Conservation (phyloP, 2,797 vertebrate genomes). For the Takifugu rubripes region DNA sequence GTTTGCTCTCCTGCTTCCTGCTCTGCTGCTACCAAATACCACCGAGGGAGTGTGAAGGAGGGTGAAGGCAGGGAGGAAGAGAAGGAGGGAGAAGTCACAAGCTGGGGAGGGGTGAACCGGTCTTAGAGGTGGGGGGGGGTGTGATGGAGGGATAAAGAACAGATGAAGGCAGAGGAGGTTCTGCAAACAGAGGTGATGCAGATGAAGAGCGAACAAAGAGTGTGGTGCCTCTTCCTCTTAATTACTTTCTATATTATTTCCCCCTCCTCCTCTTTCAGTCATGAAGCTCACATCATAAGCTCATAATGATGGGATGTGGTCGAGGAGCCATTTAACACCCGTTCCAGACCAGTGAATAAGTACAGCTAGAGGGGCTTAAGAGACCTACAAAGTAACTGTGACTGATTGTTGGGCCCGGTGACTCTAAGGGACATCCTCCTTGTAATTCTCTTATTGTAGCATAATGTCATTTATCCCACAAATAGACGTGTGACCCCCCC, state of each 20-base stretch:
- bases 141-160: slow-evolving; percentile 10
- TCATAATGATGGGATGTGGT: slow-evolving; percentile 67
- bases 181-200: slow-evolving; percentile 6
- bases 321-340: slow-evolving; percentile 65
- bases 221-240: slow-evolving; percentile 28
- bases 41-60: slow-evolving; percentile 55
- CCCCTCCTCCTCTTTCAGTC: slow-evolving; percentile 28
- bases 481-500: slow-evolving; percentile 74
- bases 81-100: slow-evolving; percentile 20
- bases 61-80: slow-evolving; percentile 7
- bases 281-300: slow-evolving; percentile 56
- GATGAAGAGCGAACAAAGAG: slow-evolving; percentile 15
- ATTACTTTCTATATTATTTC: slow-evolving; percentile 25
- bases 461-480: slow-evolving; percentile 74
- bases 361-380: slow-evolving; percentile 62
- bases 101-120: slow-evolving; percentile 12
- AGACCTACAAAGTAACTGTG: slow-evolving; percentile 71
- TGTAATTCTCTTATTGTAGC: slow-evolving; percentile 76
- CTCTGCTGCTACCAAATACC: slow-evolving; percentile 70
- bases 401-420: slow-evolving; percentile 64
- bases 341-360: slow-evolving; percentile 67
- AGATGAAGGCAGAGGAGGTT: slow-evolving; percentile 22
- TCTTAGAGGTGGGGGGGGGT: slow-evolving; percentile 13
- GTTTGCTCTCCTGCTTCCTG: slow-evolving; percentile 82
- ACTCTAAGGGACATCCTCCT: slow-evolving; percentile 74